phyloP scores from a whole-genome alignment of 2,888 invertebrate species.

The Romanomermis culicivorax region DNA sequence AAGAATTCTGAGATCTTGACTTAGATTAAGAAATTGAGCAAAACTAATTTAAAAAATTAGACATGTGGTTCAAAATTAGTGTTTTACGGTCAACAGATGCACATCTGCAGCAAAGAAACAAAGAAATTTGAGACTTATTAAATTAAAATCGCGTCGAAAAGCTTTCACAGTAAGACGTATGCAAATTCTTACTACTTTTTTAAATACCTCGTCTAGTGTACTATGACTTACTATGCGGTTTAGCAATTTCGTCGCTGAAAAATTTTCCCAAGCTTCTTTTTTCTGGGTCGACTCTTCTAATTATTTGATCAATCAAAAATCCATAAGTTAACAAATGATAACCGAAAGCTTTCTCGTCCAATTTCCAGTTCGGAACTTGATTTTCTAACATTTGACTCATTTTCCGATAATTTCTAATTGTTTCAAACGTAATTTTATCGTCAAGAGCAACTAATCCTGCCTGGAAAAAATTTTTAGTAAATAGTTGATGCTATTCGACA shows the following conservation, averaged over 20 bases:
- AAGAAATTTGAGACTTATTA: too few species aligned
- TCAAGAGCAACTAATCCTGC: constrained; percentile 30
- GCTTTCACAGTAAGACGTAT: too few species aligned
- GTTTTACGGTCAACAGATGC: too few species aligned
- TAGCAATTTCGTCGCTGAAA: constrained; percentile 21
- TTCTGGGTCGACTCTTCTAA: constrained; percentile 29
- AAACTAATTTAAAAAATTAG: too few species aligned
- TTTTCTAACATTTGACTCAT: constrained; percentile 28
- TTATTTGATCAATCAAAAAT: constrained; percentile 31
- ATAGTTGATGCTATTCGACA: background rate
- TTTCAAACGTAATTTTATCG: constrained; percentile 22
- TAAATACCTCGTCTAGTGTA: too few species aligned
- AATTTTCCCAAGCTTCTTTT: constrained; percentile 27
- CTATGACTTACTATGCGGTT: background rate
- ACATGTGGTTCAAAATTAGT: too few species aligned
- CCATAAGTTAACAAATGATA: constrained; percentile 33
- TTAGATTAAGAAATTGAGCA: too few species aligned
- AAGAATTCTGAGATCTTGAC: too few species aligned
- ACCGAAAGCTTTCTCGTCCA: constrained; percentile 27
- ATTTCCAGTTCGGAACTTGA: constrained; percentile 28
- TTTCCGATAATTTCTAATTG: constrained; percentile 22
- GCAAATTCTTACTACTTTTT: too few species aligned
- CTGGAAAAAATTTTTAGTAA: constrained; percentile 16
- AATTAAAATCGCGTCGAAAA: too few species aligned
- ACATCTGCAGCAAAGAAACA: too few species aligned